phyloP scores from a whole-genome alignment of 2,113 vertebrate genomes.

The Tetrax tetrax region DNA sequence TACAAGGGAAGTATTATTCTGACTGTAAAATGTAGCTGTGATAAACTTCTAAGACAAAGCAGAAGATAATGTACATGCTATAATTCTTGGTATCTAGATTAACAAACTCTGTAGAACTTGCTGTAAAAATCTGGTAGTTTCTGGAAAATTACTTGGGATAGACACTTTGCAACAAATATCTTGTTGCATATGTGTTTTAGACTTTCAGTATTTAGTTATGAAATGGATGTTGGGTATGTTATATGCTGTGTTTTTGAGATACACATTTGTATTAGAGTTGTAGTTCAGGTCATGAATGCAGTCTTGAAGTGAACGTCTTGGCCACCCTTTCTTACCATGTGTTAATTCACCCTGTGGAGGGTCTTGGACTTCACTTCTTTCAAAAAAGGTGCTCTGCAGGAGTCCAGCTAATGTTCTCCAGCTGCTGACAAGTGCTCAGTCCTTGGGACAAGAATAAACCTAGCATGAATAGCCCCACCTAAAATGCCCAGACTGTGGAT shows the following conservation, averaged over 20 bases:
- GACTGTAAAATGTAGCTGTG: background rate
- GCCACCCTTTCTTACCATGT: background rate
- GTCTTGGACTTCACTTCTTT: background rate
- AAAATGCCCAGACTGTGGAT: background rate
- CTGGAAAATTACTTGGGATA: background rate
- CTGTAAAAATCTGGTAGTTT: background rate
- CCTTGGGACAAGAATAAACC: background rate
- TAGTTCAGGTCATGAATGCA: background rate
- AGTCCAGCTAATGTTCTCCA: background rate
- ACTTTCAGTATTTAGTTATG: background rate
- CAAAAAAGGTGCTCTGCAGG: background rate
- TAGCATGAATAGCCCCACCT: background rate
- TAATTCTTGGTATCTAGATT: background rate
- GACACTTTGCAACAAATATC: background rate
- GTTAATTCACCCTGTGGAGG: background rate
- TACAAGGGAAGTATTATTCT: background rate
- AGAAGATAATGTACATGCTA: background rate
- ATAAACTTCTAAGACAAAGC: background rate
- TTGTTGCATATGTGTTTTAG: background rate
- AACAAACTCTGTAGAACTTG: background rate
- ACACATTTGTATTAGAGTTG: background rate
- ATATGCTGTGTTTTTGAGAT: background rate
- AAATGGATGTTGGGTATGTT: background rate
- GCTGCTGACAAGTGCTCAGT: background rate
- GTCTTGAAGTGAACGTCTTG: background rate